phyloP scores from a whole-genome alignment of 2,888 invertebrate genomes.

The Lepidocyrtoides sp. region DNA sequence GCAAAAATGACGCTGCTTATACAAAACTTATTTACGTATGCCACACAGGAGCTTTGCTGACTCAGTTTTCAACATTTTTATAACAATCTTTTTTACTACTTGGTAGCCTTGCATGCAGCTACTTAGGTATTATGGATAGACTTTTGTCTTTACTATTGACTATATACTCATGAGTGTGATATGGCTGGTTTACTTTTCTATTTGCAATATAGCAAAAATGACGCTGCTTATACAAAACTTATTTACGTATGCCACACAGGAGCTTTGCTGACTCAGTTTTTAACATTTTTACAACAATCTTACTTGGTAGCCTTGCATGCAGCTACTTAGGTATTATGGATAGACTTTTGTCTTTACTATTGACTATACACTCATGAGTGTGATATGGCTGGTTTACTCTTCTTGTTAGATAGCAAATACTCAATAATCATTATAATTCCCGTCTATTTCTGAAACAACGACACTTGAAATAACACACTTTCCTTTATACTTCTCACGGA shows the following conservation, averaged over 20 bases:
- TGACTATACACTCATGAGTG: no score
- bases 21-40: slow-evolving; percentile 21
- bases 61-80: slow-evolving; percentile 25
- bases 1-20: slow-evolving; percentile 17
- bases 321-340: no score
- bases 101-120: slow-evolving; percentile 3
- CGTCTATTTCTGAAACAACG: slow-evolving; percentile 10
- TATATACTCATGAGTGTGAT: no score
- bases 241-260: slow-evolving; percentile 12
- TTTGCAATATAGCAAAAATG: slow-evolving; percentile 30
- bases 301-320: slow-evolving; percentile 9
- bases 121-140: no score
- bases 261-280: slow-evolving; percentile 42
- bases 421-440: slow-evolving; percentile 5
- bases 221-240: slow-evolving; percentile 9
- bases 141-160: no score
- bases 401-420: not conserved
- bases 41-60: slow-evolving; percentile 28
- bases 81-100: not conserved
- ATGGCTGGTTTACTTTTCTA: not conserved
- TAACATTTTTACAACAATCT: not conserved
- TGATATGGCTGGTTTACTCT: not conserved
- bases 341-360: no score
- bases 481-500: not conserved
- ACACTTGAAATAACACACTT: slow-evolving; percentile 20